These are phyloP conservation scores for Melierax canorus DNA, from an alignment of 2,113 vertebrate genomes.

Conservation along the genomic window DNA sequence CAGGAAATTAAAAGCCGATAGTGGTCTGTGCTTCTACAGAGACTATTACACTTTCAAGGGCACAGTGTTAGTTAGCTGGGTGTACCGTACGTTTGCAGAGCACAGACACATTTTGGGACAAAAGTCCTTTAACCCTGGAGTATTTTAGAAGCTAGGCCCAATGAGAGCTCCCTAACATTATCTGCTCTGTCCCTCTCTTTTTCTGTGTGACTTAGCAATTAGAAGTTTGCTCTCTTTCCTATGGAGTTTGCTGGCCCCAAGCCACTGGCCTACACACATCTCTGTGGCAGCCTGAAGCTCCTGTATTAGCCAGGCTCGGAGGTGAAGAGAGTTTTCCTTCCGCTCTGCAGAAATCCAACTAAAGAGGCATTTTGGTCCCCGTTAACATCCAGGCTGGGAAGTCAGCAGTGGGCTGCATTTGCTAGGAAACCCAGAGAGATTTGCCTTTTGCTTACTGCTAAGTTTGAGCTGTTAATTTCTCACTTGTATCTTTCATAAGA, in stretches of 20 bases:
- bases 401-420: not conserved
- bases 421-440: not conserved
- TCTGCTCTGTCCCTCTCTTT: not conserved
- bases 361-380: not conserved
- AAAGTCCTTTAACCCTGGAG: not conserved
- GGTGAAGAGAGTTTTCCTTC: not conserved
- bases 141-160: not conserved
- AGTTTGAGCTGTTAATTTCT: not conserved
- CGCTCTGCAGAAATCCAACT: not conserved
- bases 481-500: not conserved
- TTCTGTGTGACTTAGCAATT: not conserved
- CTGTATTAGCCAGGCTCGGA: not conserved
- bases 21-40: not conserved
- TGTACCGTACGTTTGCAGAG: not conserved
- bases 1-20: not conserved
- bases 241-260: not conserved
- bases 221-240: not conserved
- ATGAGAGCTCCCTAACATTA: not conserved
- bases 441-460: not conserved
- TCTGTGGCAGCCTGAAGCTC: not conserved
- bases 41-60: not conserved
- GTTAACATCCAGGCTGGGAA: not conserved
- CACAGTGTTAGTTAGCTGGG: not conserved
- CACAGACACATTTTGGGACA: not conserved
- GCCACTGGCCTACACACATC: not conserved